Evolutionary conservation across 2,113 vertebrate genomes (phyloP), one percentile per base, ranked within the genome.

Genomic region (Acinonyx jubatus): DNA sequence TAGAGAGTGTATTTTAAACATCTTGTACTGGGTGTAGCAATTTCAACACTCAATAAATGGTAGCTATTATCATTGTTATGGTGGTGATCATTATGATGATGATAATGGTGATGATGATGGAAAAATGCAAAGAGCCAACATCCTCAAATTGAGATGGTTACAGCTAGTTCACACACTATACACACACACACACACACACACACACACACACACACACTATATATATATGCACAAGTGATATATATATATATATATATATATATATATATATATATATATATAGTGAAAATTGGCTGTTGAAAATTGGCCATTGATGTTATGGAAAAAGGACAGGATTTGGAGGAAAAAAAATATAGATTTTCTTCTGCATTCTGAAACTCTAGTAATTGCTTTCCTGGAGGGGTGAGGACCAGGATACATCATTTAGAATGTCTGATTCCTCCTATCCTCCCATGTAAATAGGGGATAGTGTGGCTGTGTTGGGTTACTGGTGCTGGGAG

Each of bases 91-190:
- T 66, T 45, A 76, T 61, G 45, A 21, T 45, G 45, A 8, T 45
- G 45, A 45, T 95, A 78, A 87, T 45, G 45, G 45, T 45, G 45
- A 45, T 95, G 82, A 87, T 96, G 45, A 93, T 84, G 63, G 66
- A 93, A 91, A 93, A 86, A 89, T 5, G 36, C 23, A 86, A 78
- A 88, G 36, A 86, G 16, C 55, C 84, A 91, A 41, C 6, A 55
- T 74, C 31, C 65, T 90, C n/a, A 79, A 69, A 92, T 13, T 73
- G 79, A 95, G 45, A 48, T 68, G 29, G 83, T 52, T 89, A 81
- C 16, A 57, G 55, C 55, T 57, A 57, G 19, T 23, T 55, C 14
- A 52, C 76, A 65, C n/a, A 31, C 23, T 19, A 86, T n/a, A 31
- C n/a, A n/a, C 14, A 52, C 76, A 65, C 33, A 31, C 23, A 90